Evolutionary conservation across 2,113 vertebrate species (phyloP), one percentile per base, ranked within the genome.

Genomic region (Chauna torquata): DNA sequence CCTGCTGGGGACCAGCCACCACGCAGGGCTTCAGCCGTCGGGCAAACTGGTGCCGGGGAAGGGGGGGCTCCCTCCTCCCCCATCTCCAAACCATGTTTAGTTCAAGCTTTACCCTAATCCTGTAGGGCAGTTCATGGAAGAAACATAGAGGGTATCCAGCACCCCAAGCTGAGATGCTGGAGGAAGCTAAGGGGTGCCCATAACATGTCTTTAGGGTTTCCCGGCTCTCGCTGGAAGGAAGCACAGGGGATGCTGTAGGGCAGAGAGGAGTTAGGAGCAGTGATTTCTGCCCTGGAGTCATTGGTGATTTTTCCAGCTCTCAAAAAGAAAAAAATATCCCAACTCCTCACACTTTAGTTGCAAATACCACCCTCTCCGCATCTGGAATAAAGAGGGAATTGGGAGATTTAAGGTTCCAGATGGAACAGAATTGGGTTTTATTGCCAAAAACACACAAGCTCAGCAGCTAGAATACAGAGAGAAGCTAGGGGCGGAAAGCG

Each of bases 341-440:
- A 65, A 20, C 11, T 86, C 54, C 66, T 87, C 12, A 11, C 15
- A 28, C 2, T 0, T 88, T 11, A 61, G 16, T 87, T 91, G 61
- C 61, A 82, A 71, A 14, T 61, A 19, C 34, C 69, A 57, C 16
- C 11, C 34, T 82, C 30, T 64, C 69, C 83, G n/a, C 76, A 32
- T 40, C 32, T 87, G 80, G 65, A 91, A 79, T 88, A 68, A 68
- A 55, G 90, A 68, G 23, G 16, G 52, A 79, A 49, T n/a, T 18
- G 72, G 61, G 86, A 92, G 36, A 82, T 72, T 78, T 79, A 78
- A 91, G 69, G 52, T 40, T 95, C 76, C 92, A 92, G 69, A 62
- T 24, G 50, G 72, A 88, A 36, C 20, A n/a, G 38, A 89, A 61
- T 15, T 44, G 61, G 30, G 76, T 92, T 88, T 86, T 77, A 47